Percentiles rank a stretch among this genome's conserved stretches.
These are phyloP conservation scores for Drosophila eohydei DNA, from an alignment of 2,888 invertebrate genomes.

Conservation along the genomic window DNA sequence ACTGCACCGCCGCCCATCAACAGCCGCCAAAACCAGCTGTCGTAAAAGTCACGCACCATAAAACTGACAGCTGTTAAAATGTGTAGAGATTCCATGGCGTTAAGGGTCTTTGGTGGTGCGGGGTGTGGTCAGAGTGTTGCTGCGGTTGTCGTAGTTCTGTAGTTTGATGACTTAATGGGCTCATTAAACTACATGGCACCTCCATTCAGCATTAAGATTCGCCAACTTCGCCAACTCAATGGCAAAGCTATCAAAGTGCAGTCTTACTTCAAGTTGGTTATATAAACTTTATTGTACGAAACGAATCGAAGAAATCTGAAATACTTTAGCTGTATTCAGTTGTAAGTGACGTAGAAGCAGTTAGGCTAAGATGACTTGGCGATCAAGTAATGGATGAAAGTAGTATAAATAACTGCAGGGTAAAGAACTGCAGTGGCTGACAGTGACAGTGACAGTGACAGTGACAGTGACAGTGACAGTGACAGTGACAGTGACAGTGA, in stretches of 20 bases:
- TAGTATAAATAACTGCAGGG: neutral
- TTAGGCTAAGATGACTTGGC: neutral
- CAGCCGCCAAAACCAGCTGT: conserved; percentile 53
- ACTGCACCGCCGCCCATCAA: conserved; percentile 16
- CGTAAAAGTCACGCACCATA: conserved; percentile 79
- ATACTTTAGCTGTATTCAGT: neutral
- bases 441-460: no score
- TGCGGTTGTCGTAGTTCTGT: conserved; percentile 28
- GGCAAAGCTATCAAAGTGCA: conserved; percentile 25
- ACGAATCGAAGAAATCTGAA: conserved; percentile 25
- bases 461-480: no score
- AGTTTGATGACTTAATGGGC: conserved; percentile 72
- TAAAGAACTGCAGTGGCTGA: neutral
- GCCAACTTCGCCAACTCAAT: conserved; percentile 5
- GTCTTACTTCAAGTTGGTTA: conserved; percentile 37
- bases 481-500: no score
- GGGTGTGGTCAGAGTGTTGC: conserved; percentile 8
- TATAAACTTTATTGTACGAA: conserved; percentile 36
- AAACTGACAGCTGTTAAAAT: conserved; percentile 80
- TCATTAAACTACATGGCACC: conserved; percentile 51
- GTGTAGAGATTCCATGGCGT: conserved; percentile 24
- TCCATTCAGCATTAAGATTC: conserved; percentile 19
- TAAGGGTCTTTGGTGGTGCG: neutral
- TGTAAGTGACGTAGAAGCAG: neutral
- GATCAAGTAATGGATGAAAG: neutral